Conservation (phyloP, 2,113 vertebrate genomes). For the Myrmecobius fasciatus region DNA sequence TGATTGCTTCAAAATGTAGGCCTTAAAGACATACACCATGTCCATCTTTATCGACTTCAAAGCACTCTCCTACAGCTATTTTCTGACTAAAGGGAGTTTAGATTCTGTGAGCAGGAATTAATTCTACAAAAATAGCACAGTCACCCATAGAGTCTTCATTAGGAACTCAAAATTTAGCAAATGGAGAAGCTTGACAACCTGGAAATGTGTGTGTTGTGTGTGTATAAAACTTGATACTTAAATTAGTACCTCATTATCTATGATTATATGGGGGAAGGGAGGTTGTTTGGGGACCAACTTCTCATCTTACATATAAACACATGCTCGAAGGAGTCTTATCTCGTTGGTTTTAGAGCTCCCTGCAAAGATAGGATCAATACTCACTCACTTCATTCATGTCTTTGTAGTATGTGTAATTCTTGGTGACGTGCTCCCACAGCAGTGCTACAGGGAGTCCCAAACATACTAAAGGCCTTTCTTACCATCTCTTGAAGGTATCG, state of each 20-base stretch:
- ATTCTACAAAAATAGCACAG: slow-evolving; percentile 6
- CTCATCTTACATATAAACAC: not conserved
- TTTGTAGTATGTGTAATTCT: not conserved
- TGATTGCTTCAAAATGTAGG: slow-evolving; percentile 15
- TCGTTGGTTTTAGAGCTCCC: not conserved
- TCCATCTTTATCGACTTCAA: slow-evolving; percentile 21
- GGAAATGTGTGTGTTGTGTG: not conserved
- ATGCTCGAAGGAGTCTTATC: not conserved
- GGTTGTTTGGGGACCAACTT: not conserved
- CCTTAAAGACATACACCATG: not conserved
- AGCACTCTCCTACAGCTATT: not conserved
- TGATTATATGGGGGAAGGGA: not conserved
- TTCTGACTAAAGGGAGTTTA: slow-evolving; percentile 6
- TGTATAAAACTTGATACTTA: not conserved
- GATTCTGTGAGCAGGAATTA: not conserved
- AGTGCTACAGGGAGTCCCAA: not conserved
- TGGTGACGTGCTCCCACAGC: not conserved
- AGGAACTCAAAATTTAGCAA: slow-evolving; percentile 14
- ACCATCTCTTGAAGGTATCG: not conserved
- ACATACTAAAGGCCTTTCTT: not conserved
- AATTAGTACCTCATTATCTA: not conserved
- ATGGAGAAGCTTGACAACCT: not conserved
- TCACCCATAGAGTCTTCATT: not conserved
- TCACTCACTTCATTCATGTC: not conserved
- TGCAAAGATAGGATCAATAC: not conserved